Conservation (phyloP, 2,113 vertebrate species). For the Anarrhichthys ocellatus region DNA sequence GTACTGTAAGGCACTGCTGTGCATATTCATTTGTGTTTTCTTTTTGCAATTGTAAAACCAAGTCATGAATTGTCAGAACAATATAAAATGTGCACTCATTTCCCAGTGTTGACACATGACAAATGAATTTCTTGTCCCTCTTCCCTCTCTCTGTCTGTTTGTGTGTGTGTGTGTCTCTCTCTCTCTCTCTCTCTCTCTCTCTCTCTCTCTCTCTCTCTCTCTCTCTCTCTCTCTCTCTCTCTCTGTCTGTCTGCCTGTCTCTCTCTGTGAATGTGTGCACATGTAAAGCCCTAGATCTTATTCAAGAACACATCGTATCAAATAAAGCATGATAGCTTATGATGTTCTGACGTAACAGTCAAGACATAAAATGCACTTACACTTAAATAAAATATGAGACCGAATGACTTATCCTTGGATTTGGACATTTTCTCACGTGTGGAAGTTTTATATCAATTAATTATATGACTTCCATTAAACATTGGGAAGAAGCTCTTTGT, state of each 20-base stretch:
- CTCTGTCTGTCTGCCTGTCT: background rate
- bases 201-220: no score
- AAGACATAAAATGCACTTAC: background rate
- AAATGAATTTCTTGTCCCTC: constrained; percentile 9
- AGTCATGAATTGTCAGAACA: constrained; percentile 1
- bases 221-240: no score
- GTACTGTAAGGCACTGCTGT: background rate
- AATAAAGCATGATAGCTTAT: background rate
- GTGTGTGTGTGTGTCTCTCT: no score
- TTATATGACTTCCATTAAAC: background rate
- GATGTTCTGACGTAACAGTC: background rate
- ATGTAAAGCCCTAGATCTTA: background rate
- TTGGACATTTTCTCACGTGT: background rate
- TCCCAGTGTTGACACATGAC: constrained; percentile 28
- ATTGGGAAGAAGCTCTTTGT: background rate
- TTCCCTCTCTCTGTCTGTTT: background rate
- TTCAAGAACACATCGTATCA: background rate
- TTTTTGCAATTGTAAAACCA: constrained; percentile 8
- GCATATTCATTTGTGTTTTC: background rate
- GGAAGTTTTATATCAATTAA: background rate
- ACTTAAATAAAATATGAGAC: background rate
- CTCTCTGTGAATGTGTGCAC: background rate
- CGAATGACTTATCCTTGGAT: background rate
- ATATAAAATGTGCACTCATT: background rate
- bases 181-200: no score